A percentile compares a stretch with the other conserved stretches of the same genome.
These are phyloP conservation scores for Cyprinus carpio DNA, from an alignment of 2,113 vertebrate species.

Conservation along the genomic window DNA sequence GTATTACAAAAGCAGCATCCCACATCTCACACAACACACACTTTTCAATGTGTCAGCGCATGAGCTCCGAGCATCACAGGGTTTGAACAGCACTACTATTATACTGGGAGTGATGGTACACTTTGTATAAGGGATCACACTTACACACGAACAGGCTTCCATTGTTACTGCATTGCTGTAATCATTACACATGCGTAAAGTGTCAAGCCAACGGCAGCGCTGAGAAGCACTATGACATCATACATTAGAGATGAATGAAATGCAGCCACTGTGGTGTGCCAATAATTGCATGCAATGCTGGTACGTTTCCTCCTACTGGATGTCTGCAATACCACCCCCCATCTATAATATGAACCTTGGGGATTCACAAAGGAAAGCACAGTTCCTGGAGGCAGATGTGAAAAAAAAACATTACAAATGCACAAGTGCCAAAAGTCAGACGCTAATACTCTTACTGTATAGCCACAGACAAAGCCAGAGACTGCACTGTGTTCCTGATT, in stretches of 20 bases:
- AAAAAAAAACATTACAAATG: slow-evolving; percentile 9
- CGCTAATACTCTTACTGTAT: slow-evolving; percentile 39
- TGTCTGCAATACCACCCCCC: slow-evolving; percentile 27
- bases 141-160: slow-evolving; percentile 33
- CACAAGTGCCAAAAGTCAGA: slow-evolving; percentile 30
- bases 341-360: slow-evolving; percentile 16
- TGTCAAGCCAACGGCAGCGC: slow-evolving; percentile 19
- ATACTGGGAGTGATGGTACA: slow-evolving; percentile 46
- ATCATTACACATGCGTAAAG: slow-evolving; percentile 38
- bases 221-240: slow-evolving; percentile 38
- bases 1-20: slow-evolving; percentile 12
- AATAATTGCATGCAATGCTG: slow-evolving; percentile 13
- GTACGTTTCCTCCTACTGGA: slow-evolving; percentile 2
- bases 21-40: neutral
- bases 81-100: slow-evolving; percentile 48
- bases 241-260: slow-evolving; percentile 30
- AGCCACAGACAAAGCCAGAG: slow-evolving; percentile 47
- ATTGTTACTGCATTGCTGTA: slow-evolving; percentile 45
- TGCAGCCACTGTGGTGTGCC: slow-evolving; percentile 6
- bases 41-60: slow-evolving; percentile 2
- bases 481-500: neutral
- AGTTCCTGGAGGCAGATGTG: slow-evolving; percentile 12
- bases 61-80: slow-evolving; percentile 20
- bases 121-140: slow-evolving; percentile 35
- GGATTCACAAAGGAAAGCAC: slow-evolving; percentile 26